Evolutionary conservation across 2,113 vertebrate genomes (phyloP).

Genomic region (Enhydra lutris): DNA sequence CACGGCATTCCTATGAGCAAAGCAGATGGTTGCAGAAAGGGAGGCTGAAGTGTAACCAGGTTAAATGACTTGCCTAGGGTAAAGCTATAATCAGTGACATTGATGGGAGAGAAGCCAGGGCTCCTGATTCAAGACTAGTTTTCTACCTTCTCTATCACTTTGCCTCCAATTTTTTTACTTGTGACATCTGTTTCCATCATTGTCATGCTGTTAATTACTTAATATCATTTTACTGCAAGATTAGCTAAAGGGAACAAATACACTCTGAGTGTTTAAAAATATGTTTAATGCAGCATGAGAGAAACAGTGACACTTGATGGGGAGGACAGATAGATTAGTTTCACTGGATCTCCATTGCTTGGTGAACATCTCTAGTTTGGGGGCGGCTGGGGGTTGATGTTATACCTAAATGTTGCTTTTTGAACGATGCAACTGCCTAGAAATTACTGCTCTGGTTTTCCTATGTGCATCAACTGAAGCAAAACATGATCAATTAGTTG

Average conservation of each 20-base stretch:
- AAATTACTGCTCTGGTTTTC: background rate
- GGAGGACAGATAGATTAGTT: background rate
- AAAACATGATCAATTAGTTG: constrained; percentile 13
- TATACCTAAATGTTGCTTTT: constrained; percentile 21
- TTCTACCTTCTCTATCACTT: constrained; percentile 46
- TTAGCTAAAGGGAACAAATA: constrained; percentile 64
- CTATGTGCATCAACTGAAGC: background rate
- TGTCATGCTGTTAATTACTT: constrained; percentile 67
- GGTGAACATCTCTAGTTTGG: background rate
- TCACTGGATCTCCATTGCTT: constrained; percentile 16
- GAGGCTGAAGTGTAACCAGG: constrained; percentile 3
- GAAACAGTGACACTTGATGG: background rate
- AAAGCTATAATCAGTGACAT: constrained; percentile 1
- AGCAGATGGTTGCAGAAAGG: constrained; percentile 52
- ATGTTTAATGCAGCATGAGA: constrained; percentile 14
- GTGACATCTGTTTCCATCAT: constrained; percentile 65
- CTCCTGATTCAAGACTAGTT: background rate
- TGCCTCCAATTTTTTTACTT: constrained; percentile 37
- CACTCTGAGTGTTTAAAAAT: constrained; percentile 26
- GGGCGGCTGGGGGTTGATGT: background rate
- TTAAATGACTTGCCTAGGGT: constrained; percentile 49
- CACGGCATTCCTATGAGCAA: constrained; percentile 33
- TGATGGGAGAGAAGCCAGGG: constrained; percentile 16
- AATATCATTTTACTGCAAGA: constrained; percentile 64
- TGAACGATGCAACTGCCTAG: background rate